These are phyloP conservation scores for Amblyteles armatorius DNA, from an alignment of 2,888 invertebrate genomes.

Conservation along the genomic window DNA sequence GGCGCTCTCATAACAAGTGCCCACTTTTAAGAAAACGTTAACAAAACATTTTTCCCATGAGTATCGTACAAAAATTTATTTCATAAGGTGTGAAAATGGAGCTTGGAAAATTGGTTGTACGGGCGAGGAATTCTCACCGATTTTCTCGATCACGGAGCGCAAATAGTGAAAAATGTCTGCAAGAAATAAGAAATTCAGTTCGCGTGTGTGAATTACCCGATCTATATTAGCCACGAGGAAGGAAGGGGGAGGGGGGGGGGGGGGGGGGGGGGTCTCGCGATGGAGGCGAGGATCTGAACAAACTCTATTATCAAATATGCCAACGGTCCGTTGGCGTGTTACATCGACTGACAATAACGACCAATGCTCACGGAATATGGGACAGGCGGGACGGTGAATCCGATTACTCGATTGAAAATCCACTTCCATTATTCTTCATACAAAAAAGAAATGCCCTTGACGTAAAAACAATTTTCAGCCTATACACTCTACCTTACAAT, in stretches of 20 bases:
- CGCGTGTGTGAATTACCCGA: constrained; percentile 1
- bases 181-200: background rate
- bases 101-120: no score
- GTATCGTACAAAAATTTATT: no score
- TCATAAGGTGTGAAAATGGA: no score
- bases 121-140: background rate
- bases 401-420: no score
- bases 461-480: no score
- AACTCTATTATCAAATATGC: constrained; percentile 54
- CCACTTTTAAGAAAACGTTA: no score
- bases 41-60: no score
- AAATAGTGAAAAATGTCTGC: background rate
- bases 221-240: background rate
- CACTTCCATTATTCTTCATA: no score
- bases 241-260: background rate
- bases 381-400: no score
- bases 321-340: constrained; percentile 33
- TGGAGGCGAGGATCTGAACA: constrained; percentile 14
- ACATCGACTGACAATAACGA: constrained; percentile 31
- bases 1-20: no score
- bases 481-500: no score
- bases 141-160: constrained; percentile 6
- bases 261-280: background rate
- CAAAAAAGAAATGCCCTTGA: no score
- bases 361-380: constrained; percentile 2